phyloP scores from a whole-genome alignment of 2,888 invertebrate genomes.

The Ecliptopera silaceata region DNA sequence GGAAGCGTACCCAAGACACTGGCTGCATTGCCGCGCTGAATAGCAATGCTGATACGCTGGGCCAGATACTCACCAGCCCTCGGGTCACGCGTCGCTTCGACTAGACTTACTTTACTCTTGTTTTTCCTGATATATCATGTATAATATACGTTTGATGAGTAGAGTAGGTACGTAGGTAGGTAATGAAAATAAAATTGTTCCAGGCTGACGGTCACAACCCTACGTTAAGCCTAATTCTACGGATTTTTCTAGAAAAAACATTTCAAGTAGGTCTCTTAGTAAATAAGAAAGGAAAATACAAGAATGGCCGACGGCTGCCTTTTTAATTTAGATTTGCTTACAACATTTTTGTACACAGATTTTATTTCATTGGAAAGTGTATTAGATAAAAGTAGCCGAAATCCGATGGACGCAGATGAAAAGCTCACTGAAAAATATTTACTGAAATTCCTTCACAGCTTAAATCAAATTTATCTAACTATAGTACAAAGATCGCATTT shows the following conservation, averaged over 20 bases:
- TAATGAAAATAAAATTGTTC: constrained; percentile 65
- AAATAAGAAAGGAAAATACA: neutral
- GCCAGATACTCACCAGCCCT: no score
- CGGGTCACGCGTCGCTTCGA: no score
- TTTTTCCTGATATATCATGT: constrained; percentile 41
- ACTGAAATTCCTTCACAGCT: constrained; percentile 7
- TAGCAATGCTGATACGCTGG: no score
- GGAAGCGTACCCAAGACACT: no score
- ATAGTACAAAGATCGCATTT: constrained; percentile 26
- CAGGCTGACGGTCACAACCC: constrained; percentile 46
- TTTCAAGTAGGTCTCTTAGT: neutral
- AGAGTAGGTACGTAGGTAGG: no score
- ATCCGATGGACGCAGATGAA: neutral
- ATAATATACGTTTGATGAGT: constrained; percentile 48
- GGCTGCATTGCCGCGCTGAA: no score
- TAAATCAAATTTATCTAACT: neutral
- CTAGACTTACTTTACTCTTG: constrained; percentile 11
- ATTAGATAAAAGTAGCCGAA: neutral
- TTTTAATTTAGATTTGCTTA: no score
- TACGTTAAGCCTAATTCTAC: constrained; percentile 53
- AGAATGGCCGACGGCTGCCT: no score
- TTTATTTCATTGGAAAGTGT: neutral
- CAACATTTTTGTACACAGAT: neutral
- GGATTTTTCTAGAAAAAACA: constrained; percentile 43
- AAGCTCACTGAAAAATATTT: neutral